Percentiles rank a stretch among this genome's conserved stretches.
phyloP scores from a whole-genome alignment of 2,113 vertebrate species.

The Mionectes macconnelli region DNA sequence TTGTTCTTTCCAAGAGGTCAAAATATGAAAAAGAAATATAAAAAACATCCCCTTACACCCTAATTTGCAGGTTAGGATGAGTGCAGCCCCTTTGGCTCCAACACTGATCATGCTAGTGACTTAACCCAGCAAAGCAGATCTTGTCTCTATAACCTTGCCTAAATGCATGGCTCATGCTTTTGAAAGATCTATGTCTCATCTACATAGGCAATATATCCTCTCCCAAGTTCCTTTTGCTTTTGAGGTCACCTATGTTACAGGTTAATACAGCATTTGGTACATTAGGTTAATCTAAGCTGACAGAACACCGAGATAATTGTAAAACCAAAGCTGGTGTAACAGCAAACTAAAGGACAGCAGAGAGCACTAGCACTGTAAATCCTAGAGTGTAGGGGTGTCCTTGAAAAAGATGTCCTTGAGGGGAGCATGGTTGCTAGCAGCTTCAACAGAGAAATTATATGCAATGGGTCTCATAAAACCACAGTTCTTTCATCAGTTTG shows the following conservation, averaged over 20 bases:
- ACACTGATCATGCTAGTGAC: not conserved
- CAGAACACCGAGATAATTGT: not conserved
- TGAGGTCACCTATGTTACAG: not conserved
- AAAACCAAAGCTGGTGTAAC: not conserved
- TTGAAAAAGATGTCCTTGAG: not conserved
- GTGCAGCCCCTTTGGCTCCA: not conserved
- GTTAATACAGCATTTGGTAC: not conserved
- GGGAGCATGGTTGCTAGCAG: not conserved
- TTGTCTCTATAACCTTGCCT: not conserved
- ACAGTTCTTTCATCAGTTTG: not conserved
- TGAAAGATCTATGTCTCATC: not conserved
- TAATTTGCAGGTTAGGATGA: not conserved
- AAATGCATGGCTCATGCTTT: not conserved
- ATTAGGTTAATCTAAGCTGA: rapidly evolving
- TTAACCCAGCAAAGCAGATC: not conserved
- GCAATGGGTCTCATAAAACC: not conserved
- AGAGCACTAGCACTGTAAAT: not conserved
- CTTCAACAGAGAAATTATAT: not conserved
- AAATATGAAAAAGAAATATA: not conserved
- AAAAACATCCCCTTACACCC: not conserved
- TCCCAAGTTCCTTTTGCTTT: not conserved
- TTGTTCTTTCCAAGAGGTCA: not conserved
- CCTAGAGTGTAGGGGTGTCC: not conserved
- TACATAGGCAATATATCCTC: not conserved
- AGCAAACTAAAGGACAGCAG: not conserved